Percentiles rank a stretch among this genome's conserved stretches.
phyloP scores from a whole-genome alignment of 2,113 vertebrate genomes.

The Telmatochromis sp. region DNA sequence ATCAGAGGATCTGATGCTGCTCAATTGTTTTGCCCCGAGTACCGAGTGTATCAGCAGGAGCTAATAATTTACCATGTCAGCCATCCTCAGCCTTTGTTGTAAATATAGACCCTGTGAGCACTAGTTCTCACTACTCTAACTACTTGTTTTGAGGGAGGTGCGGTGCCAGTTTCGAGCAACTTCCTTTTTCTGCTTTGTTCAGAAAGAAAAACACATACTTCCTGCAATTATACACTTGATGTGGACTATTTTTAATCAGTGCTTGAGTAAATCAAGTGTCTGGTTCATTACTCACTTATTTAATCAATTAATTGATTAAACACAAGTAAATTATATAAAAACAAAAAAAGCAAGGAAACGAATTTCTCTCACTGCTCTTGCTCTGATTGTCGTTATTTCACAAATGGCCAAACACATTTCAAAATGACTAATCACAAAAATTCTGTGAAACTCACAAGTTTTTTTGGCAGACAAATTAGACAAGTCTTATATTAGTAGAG shows the following conservation, averaged over 20 bases:
- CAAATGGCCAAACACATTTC: neutral
- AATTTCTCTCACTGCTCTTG: neutral
- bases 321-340: neutral
- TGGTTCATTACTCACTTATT: neutral
- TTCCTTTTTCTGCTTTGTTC: neutral
- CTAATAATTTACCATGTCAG: conserved; percentile 48
- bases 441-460: neutral
- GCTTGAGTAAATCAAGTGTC: neutral
- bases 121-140: neutral
- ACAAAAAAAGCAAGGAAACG: neutral
- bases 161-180: neutral
- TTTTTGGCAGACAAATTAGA: neutral
- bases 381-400: neutral
- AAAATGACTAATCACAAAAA: neutral
- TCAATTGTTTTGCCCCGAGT: conserved; percentile 40
- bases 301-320: neutral
- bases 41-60: conserved; percentile 28
- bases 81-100: conserved; percentile 24
- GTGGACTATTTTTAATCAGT: neutral
- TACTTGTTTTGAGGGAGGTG: neutral
- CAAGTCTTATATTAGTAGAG: neutral
- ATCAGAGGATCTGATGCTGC: conserved; percentile 36
- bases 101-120: conserved; percentile 28
- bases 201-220: neutral
- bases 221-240: neutral